Evolutionary conservation across 1,140 invertebrate species (phyloP), one percentile per base, ranked within the genome.

Genomic region (Drosophila mojavensis): DNA sequence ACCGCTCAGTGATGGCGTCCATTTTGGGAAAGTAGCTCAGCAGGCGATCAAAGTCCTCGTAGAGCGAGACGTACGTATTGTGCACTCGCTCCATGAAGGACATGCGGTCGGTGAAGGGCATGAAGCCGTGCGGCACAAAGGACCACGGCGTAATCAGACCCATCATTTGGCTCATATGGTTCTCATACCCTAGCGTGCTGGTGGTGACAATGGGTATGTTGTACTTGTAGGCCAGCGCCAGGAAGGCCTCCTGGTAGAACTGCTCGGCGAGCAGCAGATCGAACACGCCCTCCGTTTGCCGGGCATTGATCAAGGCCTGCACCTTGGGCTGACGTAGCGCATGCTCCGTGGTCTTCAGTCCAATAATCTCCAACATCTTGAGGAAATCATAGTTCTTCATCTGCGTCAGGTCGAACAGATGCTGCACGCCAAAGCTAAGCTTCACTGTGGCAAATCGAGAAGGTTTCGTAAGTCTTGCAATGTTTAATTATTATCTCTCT

Each of bases 211-310:
- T 53, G 1, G 92, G 92, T 17, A 93, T 81, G 13, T 90, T 72
- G 28, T 93, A 93, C 48, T 90, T 77, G 43, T 92, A 63, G 2
- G 89, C 91, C 55, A 93, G 77, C 4, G 90, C 86, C 6, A 92
- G 64, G 24, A 93, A 82, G 2, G 92, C 81, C 58, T 93, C 93
- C 63, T 92, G 90, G 50, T 88, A 90, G 75, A 93, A 92, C 43
- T 91, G 79, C 55, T 93, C 92, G 1, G 90, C 81, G 28, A 94
- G 83, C 24, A 93, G 63, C 0, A 93, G 56, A 89, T 94, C 93
- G 51, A 92, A 93, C 2, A 80, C 67, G 0, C 86, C 90, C 0
- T 91, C 73, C 4, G 90, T 79, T 0, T 86, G 7, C 26, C 76
- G 65, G 9, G 90, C 79, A 53, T 91, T 76, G 15, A 93, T 91